phyloP scores from a whole-genome alignment of 2,797 vertebrate species.

The Peromyscus nudipes region DNA sequence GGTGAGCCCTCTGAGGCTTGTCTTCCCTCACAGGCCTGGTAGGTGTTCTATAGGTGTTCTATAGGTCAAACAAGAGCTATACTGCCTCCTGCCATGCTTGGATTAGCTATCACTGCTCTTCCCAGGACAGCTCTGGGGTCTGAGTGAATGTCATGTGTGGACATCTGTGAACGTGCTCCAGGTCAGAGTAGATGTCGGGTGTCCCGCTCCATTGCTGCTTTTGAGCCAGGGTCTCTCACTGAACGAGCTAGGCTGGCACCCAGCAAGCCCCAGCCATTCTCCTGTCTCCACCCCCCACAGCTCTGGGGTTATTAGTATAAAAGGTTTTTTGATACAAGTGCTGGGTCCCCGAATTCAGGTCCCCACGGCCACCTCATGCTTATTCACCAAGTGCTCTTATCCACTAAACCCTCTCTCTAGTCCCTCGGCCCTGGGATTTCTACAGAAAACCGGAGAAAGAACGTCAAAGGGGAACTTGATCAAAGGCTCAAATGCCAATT shows the following conservation, averaged over 20 bases:
- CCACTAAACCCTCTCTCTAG: background rate
- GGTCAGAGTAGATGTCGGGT: background rate
- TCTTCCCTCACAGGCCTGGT: background rate
- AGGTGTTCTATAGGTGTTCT: background rate
- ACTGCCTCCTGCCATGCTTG: accelerated
- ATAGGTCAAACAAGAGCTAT: background rate
- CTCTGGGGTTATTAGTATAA: background rate
- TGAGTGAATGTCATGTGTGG: background rate
- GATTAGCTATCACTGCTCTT: background rate
- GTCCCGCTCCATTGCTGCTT: background rate
- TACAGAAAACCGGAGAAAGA: constrained; percentile 12
- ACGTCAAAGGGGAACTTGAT: background rate
- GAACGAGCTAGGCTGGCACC: background rate
- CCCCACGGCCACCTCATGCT: background rate
- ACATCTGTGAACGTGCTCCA: background rate
- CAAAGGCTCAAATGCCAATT: background rate
- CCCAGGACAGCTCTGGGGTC: background rate
- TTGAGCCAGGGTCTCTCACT: background rate
- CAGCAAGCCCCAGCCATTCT: background rate
- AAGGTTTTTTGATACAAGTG: background rate
- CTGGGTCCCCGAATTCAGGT: background rate
- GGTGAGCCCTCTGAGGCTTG: background rate
- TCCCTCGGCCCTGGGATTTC: background rate
- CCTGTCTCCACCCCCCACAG: background rate
- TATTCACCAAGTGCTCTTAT: background rate